Conservation (phyloP, 1,140 invertebrate species). For the Cydia strobilella region DNA sequence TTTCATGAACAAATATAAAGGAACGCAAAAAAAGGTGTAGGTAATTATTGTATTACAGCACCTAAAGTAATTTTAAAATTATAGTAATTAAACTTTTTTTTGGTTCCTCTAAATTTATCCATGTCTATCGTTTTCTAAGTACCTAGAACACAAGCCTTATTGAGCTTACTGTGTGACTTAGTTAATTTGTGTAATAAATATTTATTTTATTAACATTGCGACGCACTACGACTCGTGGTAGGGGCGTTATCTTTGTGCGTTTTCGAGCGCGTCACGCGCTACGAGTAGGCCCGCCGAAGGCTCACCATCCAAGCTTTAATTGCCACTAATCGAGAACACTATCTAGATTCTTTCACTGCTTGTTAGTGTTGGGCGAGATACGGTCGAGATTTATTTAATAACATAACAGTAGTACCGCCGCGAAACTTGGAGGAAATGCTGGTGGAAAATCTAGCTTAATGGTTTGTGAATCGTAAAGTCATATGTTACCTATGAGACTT, state of each 20-base stretch:
- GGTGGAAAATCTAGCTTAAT: background rate
- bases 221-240: conserved; percentile 31
- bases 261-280: conserved; percentile 46
- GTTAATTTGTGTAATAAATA: too few relatives aligned
- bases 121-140: too few relatives aligned
- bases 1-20: too few relatives aligned
- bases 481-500: background rate
- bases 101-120: too few relatives aligned
- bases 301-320: conserved; percentile 53
- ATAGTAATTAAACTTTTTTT: too few relatives aligned
- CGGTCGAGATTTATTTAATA: conserved; percentile 64
- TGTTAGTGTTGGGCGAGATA: conserved; percentile 60
- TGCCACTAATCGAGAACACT: conserved; percentile 61
- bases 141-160: too few relatives aligned
- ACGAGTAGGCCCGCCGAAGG: conserved; percentile 49
- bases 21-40: too few relatives aligned
- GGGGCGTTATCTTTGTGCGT: conserved; percentile 37
- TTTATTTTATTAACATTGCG: background rate
- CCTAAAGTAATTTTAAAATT: too few relatives aligned
- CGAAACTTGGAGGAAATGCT: conserved; percentile 24
- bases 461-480: background rate
- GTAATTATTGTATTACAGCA: too few relatives aligned
- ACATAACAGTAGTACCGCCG: conserved; percentile 49
- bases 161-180: too few relatives aligned
- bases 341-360: conserved; percentile 67